A percentile compares a stretch with the other conserved stretches of the same genome.
These are phyloP conservation scores for Cairina moschata DNA, from an alignment of 2,113 vertebrate genomes.

Conservation along the genomic window DNA sequence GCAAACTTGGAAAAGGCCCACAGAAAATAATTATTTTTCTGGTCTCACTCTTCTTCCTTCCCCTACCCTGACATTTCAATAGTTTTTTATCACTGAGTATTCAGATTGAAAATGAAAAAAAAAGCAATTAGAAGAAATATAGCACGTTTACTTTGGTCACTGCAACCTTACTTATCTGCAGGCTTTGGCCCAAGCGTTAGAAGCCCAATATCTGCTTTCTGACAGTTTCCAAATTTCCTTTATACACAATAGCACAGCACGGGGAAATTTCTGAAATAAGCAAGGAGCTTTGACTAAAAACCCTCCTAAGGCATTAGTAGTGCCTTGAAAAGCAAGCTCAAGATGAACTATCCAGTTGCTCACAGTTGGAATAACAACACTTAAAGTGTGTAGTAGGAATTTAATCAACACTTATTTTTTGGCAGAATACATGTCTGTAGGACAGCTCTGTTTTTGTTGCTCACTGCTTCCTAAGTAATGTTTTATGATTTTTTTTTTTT, in stretches of 20 bases:
- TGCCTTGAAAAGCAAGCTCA: constrained; percentile 38
- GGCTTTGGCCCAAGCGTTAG: constrained; percentile 14
- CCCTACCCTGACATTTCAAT: constrained; percentile 1
- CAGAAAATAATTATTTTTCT: constrained; percentile 10
- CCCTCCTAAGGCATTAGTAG: neutral
- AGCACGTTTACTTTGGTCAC: neutral
- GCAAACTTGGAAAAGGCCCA: neutral
- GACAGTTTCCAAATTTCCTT: neutral
- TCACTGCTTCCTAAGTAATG: neutral
- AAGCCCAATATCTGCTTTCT: neutral
- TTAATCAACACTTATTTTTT: constrained; percentile 18
- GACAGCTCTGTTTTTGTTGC: neutral
- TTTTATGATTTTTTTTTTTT: neutral
- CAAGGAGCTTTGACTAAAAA: constrained; percentile 28
- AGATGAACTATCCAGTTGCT: constrained; percentile 27
- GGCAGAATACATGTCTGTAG: neutral
- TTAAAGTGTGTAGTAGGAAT: constrained; percentile 51
- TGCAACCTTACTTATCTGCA: neutral
- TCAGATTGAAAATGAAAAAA: neutral
- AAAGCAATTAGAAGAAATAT: constrained; percentile 22
- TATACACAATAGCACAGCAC: neutral
- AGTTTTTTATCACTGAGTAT: neutral
- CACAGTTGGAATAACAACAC: constrained; percentile 22
- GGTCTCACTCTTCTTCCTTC: neutral
- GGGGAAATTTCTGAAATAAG: constrained; percentile 2